Evolutionary conservation across 2,797 vertebrate species (phyloP).

Genomic region (Naso thynnoides): DNA sequence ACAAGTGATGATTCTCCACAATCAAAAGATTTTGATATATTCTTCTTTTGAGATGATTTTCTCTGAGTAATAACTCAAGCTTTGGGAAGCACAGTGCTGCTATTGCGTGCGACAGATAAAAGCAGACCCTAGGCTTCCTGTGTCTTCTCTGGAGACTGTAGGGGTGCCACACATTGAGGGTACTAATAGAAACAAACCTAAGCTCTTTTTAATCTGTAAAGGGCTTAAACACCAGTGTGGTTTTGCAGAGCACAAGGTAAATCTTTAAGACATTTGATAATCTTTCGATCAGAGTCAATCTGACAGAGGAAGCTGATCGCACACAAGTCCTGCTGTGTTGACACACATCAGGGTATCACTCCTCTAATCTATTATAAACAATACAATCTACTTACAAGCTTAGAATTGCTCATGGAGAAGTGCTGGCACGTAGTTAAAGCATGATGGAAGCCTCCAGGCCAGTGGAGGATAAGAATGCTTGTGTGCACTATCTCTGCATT

Average conservation of each 20-base stretch:
- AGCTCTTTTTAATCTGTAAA: slow-evolving; percentile 35
- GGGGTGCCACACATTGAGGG: slow-evolving; percentile 39
- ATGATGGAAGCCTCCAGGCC: background rate
- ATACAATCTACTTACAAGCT: slow-evolving; percentile 47
- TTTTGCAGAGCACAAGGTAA: background rate
- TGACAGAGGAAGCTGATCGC: slow-evolving; percentile 23
- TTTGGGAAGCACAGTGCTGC: slow-evolving; percentile 61
- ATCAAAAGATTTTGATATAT: slow-evolving; percentile 52
- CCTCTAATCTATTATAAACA: slow-evolving; percentile 59
- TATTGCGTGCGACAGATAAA: slow-evolving; percentile 73
- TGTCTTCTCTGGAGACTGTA: slow-evolving; percentile 46
- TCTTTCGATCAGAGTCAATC: slow-evolving; percentile 37
- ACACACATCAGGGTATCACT: slow-evolving; percentile 45
- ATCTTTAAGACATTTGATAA: slow-evolving; percentile 27
- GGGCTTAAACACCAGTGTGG: slow-evolving; percentile 29
- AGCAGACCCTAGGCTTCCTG: slow-evolving; percentile 70
- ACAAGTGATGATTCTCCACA: slow-evolving; percentile 39
- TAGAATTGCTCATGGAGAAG: slow-evolving; percentile 18
- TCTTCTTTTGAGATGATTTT: slow-evolving; percentile 49
- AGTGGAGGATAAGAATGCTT: slow-evolving; percentile 2
- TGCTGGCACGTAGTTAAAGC: slow-evolving; percentile 25
- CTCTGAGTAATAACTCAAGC: slow-evolving; percentile 66
- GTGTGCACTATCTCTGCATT: slow-evolving; percentile 14
- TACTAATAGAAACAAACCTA: slow-evolving; percentile 43
- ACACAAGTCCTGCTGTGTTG: slow-evolving; percentile 30